Evolutionary conservation across 2,113 vertebrate species (phyloP), one percentile per base, ranked within the genome.

Genomic region (Stigmatopora argus): DNA sequence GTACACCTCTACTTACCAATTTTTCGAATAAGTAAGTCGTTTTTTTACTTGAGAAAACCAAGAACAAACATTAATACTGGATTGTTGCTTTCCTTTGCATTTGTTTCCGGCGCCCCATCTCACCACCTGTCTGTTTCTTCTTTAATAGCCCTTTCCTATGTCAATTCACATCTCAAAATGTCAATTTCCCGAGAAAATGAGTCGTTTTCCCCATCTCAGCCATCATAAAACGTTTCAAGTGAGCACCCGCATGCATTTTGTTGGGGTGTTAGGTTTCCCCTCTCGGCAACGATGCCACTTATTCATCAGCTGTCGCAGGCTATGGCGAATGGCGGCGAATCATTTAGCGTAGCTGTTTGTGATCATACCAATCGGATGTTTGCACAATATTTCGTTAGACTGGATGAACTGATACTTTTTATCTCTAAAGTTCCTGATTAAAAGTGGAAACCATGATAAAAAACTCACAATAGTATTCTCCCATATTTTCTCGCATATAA

Each of bases 151-250:
- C 69, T 63, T 70, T 66, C 38, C 52, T 23, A 3, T 61, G 63
- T 67, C 75, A 73, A 70, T 81, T 80, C 80, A 84, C 78, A 85
- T 81, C 75, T 85, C 73, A 64, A 76, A 81, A 81, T 81, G 79
- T 83, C 60, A 35, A 83, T 83, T 80, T 66, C 49, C 46, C 70
- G 73, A 62, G 78, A 74, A 77, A 82, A 84, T 73, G 72, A 49
- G 64, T 62, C 80, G 77, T 62, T 71, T 47, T 76, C 49, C 74
- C 59, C 78, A 57, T 73, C 70, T 73, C 63, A 41, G 70, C 59
- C 53, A 70, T 77, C 35, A 23, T 46, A 60, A 71, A 73, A 78
- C 65, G 73, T 72, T 82, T 70, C 35, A 67, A 70, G 71, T 49
- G 26, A 62, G 61, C 55, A 41, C 71, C 66, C 65, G 61, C 63